Conservation (phyloP, 2,113 vertebrate species). For the Diphyllodes magnificus region DNA sequence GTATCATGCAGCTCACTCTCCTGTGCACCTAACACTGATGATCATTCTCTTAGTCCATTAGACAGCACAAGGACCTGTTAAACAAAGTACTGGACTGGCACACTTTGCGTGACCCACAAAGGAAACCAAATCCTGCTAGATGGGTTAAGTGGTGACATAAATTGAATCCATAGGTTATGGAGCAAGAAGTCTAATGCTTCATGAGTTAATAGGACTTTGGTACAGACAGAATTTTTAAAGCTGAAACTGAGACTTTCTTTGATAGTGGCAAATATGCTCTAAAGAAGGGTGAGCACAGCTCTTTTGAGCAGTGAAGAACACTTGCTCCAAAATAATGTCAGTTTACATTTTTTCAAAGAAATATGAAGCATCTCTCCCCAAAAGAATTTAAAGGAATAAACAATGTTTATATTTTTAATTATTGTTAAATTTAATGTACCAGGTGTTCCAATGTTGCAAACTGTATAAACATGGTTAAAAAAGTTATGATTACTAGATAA, state of each 20-base stretch:
- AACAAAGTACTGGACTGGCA: conserved; percentile 1
- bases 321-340: not conserved
- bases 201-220: not conserved
- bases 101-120: not conserved
- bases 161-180: not conserved
- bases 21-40: conserved; percentile 49
- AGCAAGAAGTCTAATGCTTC: not conserved
- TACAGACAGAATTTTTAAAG: not conserved
- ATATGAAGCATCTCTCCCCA: not conserved
- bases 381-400: not conserved
- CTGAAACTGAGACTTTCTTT: not conserved
- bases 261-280: not conserved
- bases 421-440: not conserved
- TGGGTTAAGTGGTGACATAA: not conserved
- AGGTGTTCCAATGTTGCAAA: not conserved
- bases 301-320: not conserved
- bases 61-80: conserved; percentile 49
- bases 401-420: not conserved
- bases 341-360: not conserved
- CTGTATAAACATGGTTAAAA: not conserved
- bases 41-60: conserved; percentile 64
- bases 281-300: not conserved
- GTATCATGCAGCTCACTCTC: conserved; percentile 48
- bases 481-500: not conserved
- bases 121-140: not conserved